phyloP scores from a whole-genome alignment of 2,888 invertebrate species.

The Drosophila picticornis region DNA sequence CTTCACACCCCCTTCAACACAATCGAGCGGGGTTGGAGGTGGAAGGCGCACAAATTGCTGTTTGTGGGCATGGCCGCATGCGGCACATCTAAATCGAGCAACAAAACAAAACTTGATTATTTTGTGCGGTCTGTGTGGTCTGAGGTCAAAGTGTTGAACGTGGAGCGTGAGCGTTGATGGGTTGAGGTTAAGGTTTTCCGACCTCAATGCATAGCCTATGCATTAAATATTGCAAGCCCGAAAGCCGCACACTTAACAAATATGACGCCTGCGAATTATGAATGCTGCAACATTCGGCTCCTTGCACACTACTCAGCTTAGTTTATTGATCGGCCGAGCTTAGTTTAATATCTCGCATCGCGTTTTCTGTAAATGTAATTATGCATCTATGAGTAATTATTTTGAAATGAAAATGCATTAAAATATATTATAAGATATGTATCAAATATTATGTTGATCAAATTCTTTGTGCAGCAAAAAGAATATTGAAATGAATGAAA shows the following conservation, averaged over 20 bases:
- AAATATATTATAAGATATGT: not conserved
- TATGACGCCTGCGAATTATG: slow-evolving; percentile 72
- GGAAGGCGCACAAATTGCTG: slow-evolving; percentile 79
- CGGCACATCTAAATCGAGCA: slow-evolving; percentile 84
- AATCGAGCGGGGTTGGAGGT: slow-evolving; percentile 2
- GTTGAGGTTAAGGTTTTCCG: slow-evolving; percentile 37
- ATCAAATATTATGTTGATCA: not conserved
- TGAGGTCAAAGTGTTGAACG: slow-evolving; percentile 17
- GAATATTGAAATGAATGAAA: too few relatives aligned
- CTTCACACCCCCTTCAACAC: slow-evolving; percentile 16
- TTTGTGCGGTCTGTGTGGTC: slow-evolving; percentile 75
- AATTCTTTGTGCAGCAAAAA: not conserved
- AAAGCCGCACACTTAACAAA: slow-evolving; percentile 71
- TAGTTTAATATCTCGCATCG: slow-evolving; percentile 24
- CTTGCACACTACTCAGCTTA: slow-evolving; percentile 12
- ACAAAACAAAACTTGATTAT: slow-evolving; percentile 84
- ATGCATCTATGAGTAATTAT: slow-evolving; percentile 36
- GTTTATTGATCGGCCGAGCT: slow-evolving; percentile 40
- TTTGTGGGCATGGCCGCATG: slow-evolving; percentile 76
- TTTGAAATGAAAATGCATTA: slow-evolving; percentile 9
- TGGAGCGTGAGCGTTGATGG: slow-evolving; percentile 3
- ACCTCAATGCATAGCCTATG: slow-evolving; percentile 30
- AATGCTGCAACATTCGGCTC: slow-evolving; percentile 13
- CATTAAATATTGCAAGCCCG: slow-evolving; percentile 65
- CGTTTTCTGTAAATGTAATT: slow-evolving; percentile 32